phyloP scores from a whole-genome alignment of 2,797 vertebrate genomes.

The Echeneis naucrates region DNA sequence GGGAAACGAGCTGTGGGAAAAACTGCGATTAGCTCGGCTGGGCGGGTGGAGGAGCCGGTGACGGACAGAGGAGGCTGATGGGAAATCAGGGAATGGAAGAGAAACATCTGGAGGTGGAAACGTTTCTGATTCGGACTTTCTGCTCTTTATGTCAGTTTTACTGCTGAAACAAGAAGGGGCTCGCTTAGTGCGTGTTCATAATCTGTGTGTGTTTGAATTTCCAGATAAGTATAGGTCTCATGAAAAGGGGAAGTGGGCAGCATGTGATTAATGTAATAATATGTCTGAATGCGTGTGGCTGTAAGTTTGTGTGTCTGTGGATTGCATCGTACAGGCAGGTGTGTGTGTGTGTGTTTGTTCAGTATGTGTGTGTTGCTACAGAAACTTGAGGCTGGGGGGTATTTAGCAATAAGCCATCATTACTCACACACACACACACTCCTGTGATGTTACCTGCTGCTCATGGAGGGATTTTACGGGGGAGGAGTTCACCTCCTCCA shows the following conservation, averaged over 20 bases:
- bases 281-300: neutral
- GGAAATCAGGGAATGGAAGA: neutral
- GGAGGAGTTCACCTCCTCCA: no score
- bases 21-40: neutral
- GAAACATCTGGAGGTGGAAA: conserved; percentile 15
- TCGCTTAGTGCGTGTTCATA: neutral
- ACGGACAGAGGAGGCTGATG: neutral
- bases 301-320: neutral
- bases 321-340: neutral
- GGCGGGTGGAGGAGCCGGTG: neutral
- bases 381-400: conserved; percentile 14
- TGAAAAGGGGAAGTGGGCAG: conserved; percentile 34
- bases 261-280: conserved; percentile 50
- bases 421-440: neutral
- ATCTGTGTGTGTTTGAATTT: conserved; percentile 3
- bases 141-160: conserved; percentile 2
- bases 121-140: conserved; percentile 17
- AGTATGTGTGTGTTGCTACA: neutral
- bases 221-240: conserved; percentile 16
- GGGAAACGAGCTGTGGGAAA: neutral
- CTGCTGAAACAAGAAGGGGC: conserved; percentile 13
- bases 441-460: no score
- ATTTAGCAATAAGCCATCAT: conserved; percentile 32
- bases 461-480: no score
- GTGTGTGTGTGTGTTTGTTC: conserved; percentile 4